Base-by-base conservation (phyloP, 2,797 vertebrate species). In the Enteromius argenteus region DNA sequence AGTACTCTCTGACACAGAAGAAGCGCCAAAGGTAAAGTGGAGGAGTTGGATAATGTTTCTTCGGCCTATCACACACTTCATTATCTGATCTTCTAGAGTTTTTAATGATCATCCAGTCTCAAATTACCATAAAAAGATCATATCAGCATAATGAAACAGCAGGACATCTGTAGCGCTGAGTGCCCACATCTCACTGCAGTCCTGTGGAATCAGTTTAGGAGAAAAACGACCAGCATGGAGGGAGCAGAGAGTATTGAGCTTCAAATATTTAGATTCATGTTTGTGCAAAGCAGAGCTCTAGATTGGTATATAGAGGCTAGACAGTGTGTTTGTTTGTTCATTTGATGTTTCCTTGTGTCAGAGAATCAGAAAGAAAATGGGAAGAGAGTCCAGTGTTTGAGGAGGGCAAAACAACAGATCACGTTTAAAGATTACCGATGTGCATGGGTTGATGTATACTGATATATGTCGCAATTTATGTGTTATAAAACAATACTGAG, bases 191-290 rank as follows among this genome's bases (percentile, higher is more conserved):
- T 74, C 58, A 37, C 30, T 3, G 0, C 10, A 5, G 13, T 80
- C 46, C 49, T 1, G 8, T 69, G 23, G 69, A 75, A 75, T 74
- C 15, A 8, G 30, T 58, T 51, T 68, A 56, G 75, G 64, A 69
- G 44, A 56, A 68, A 37, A 69, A n/a, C 2, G 49, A 46, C 5
- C 2, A 30, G 3, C 46, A 37, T 62, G 74, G 23, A 69, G 32
- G 51, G 74, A 69, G 32, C 46, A 71, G 37, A 78, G 82, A 35
- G 30, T 19, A 30, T 49, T 78, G 66, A 79, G 62, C 66, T 30
- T 71, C 51, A 79, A 37, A 79, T 79, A 84, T 79, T 84, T 78
- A 51, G 30, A 79, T 69, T 58, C 19, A 56, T 76, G 81, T 76
- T 83, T 76, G 62, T 68, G 27, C 4, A 6, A 78, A 60, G 1